Evolutionary conservation across 2,113 vertebrate species (phyloP).

Genomic region (Oncorhynchus clarkii): DNA sequence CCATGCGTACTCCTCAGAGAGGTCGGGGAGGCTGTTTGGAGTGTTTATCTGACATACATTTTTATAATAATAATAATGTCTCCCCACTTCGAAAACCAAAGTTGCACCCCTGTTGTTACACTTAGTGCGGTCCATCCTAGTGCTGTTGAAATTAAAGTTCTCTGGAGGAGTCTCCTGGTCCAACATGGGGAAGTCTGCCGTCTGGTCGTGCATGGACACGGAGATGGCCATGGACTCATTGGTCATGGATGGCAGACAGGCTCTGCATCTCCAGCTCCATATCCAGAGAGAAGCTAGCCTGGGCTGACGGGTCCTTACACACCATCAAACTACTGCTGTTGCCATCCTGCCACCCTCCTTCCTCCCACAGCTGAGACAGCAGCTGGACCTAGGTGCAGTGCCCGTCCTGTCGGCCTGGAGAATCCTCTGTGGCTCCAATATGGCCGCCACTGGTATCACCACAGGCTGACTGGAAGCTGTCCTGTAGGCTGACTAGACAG

Average conservation of each 20-base stretch:
- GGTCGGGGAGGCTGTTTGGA: no score
- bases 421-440: not conserved
- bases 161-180: constrained; percentile 22
- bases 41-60: no score
- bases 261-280: constrained; percentile 33
- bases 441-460: not conserved
- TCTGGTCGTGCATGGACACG: no score
- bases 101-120: no score
- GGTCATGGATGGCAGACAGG: not conserved
- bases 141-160: constrained; percentile 41
- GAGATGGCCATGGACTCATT: not conserved
- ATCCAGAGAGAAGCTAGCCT: constrained; percentile 42
- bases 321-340: not conserved
- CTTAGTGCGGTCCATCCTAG: not conserved
- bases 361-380: constrained; percentile 24
- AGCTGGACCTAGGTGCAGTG: constrained; percentile 1
- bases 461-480: constrained; percentile 12
- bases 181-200: not conserved
- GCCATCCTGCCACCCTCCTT: not conserved
- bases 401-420: not conserved
- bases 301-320: constrained; percentile 4
- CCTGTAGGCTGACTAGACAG: not conserved
- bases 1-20: not conserved
- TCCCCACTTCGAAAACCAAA: no score
- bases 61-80: no score